These are phyloP conservation scores for Scomber japonicus DNA, from an alignment of 2,113 vertebrate genomes.

Conservation along the genomic window DNA sequence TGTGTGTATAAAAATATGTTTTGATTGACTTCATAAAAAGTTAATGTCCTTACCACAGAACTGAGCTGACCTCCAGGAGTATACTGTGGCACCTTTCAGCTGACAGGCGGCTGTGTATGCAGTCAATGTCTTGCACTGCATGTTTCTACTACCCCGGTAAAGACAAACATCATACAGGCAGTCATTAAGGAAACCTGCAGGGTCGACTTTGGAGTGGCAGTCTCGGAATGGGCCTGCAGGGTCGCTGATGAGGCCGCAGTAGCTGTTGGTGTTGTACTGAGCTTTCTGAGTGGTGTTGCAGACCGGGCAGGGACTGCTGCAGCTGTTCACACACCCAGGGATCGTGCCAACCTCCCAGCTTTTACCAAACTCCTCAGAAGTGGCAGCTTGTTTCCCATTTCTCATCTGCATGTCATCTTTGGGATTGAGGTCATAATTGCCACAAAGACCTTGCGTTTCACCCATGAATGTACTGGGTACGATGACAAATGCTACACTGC, in stretches of 20 bases:
- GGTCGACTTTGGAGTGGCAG: constrained; percentile 64
- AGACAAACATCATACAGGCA: constrained; percentile 75
- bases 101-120: constrained; percentile 69
- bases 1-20: no score
- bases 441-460: constrained; percentile 80
- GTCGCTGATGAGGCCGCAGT: constrained; percentile 63
- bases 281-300: constrained; percentile 35
- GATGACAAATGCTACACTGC: constrained; percentile 66
- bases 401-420: constrained; percentile 76
- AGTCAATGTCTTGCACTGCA: constrained; percentile 65
- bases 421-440: constrained; percentile 83
- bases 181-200: constrained; percentile 54
- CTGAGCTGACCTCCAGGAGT: constrained; percentile 56
- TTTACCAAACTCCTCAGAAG: constrained; percentile 64
- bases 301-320: constrained; percentile 50
- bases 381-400: neutral
- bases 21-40: neutral
- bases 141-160: constrained; percentile 47
- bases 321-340: constrained; percentile 62
- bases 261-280: constrained; percentile 37
- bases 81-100: constrained; percentile 46
- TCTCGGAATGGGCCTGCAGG: constrained; percentile 64
- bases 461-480: constrained; percentile 73
- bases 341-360: constrained; percentile 74
- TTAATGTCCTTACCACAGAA: constrained; percentile 68